Conservation (phyloP, 2,888 invertebrate species). For the Drosophila kanekoi region DNA sequence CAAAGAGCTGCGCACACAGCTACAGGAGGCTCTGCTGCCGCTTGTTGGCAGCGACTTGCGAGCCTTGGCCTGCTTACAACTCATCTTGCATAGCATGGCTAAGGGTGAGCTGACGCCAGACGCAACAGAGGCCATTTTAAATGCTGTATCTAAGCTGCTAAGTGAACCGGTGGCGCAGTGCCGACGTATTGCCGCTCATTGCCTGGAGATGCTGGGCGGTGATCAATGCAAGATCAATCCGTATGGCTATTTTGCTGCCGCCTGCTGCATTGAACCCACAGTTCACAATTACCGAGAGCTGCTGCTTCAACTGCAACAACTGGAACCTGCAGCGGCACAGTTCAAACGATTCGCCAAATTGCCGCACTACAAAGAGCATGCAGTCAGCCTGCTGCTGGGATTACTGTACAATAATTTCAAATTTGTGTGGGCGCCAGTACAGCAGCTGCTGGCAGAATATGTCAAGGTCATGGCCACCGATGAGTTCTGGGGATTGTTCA, state of each 20-base stretch:
- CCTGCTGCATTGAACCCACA: conserved; percentile 90
- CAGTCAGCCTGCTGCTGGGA: conserved; percentile 92
- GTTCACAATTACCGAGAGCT: conserved; percentile 93
- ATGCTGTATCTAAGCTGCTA: conserved; percentile 87
- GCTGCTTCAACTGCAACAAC: conserved; percentile 90
- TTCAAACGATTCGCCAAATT: conserved; percentile 86
- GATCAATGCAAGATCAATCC: conserved; percentile 84
- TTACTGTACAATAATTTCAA: conserved; percentile 94
- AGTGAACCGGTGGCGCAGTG: conserved; percentile 89
- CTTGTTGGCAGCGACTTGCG: conserved; percentile 77
- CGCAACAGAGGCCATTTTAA: conserved; percentile 83
- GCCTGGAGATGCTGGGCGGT: conserved; percentile 88
- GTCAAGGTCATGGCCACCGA: conserved; percentile 87
- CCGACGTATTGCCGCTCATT: conserved; percentile 90
- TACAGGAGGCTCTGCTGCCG: conserved; percentile 53
- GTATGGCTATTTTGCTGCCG: conserved; percentile 89
- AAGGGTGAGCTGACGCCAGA: conserved; percentile 57
- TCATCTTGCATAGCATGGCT: conserved; percentile 84
- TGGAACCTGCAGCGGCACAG: conserved; percentile 88
- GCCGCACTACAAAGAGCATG: conserved; percentile 88
- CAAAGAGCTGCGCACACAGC: conserved; percentile 14
- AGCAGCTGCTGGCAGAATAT: conserved; percentile 90
- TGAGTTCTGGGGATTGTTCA: conserved; percentile 91
- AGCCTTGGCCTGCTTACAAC: conserved; percentile 77
- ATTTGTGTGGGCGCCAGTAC: conserved; percentile 94